Percentiles rank a stretch among this genome's conserved stretches.
Conservation (phyloP, 2,113 vertebrate species). For the Nicator chloris region DNA sequence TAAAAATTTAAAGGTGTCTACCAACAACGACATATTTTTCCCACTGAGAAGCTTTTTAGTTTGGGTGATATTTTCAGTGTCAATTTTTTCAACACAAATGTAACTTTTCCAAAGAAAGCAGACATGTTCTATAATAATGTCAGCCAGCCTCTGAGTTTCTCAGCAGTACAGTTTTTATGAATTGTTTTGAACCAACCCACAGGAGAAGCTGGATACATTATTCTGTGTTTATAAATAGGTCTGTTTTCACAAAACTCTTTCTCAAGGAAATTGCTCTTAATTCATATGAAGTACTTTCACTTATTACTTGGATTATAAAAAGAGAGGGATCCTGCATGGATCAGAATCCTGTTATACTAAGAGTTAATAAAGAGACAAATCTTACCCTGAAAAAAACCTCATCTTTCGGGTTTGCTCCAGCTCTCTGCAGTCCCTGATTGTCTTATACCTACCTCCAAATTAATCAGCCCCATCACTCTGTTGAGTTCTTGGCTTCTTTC, state of each 20-base stretch:
- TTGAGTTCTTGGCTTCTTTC: neutral
- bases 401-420: neutral
- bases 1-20: neutral
- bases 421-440: neutral
- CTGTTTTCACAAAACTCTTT: neutral
- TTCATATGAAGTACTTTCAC: neutral
- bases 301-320: neutral
- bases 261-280: neutral
- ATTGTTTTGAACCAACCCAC: neutral
- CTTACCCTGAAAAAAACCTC: neutral
- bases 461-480: neutral
- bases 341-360: neutral
- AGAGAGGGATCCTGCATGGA: neutral
- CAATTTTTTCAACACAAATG: neutral
- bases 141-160: neutral
- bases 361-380: neutral
- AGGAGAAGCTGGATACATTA: neutral
- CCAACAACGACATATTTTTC: neutral
- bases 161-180: neutral
- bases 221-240: neutral
- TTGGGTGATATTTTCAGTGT: neutral
- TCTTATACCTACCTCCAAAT: neutral
- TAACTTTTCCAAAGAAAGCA: slow-evolving; percentile 12
- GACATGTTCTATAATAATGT: neutral
- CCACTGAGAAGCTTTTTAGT: neutral